Evolutionary conservation across 2,797 vertebrate species (phyloP).

Genomic region (Cryptoblepharus egeriae): DNA sequence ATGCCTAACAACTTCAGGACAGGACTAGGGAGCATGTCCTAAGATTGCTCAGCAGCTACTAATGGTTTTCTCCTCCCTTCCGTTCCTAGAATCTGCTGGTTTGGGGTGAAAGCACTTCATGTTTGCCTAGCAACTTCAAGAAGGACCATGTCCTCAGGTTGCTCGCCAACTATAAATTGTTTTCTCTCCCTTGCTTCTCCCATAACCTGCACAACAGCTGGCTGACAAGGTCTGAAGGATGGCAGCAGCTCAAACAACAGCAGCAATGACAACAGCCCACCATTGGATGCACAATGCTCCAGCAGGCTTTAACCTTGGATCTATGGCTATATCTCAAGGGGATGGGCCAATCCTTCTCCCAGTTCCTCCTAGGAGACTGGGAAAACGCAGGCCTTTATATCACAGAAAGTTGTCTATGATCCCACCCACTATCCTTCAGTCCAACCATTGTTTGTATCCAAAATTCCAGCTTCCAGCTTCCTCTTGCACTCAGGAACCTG

Average conservation of each 20-base stretch:
- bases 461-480: conserved; percentile 28
- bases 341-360: background rate
- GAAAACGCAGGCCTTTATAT: background rate
- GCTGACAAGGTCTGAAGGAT: background rate
- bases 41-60: background rate
- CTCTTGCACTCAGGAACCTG: conserved; percentile 34
- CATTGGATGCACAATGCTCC: background rate
- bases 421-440: accelerated
- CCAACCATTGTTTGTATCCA: accelerated
- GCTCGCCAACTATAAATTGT: background rate
- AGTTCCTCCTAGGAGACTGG: background rate
- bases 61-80: background rate
- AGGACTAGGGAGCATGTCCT: background rate
- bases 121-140: background rate
- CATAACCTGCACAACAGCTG: background rate
- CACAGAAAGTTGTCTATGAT: background rate
- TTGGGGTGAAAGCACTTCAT: background rate
- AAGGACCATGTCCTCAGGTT: background rate
- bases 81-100: background rate
- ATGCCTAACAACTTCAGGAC: background rate
- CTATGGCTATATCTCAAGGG: background rate
- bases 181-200: background rate
- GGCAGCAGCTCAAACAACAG: background rate
- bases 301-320: background rate
- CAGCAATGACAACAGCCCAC: background rate